Conservation (phyloP, 2,888 invertebrate genomes). For the Antitype chi region DNA sequence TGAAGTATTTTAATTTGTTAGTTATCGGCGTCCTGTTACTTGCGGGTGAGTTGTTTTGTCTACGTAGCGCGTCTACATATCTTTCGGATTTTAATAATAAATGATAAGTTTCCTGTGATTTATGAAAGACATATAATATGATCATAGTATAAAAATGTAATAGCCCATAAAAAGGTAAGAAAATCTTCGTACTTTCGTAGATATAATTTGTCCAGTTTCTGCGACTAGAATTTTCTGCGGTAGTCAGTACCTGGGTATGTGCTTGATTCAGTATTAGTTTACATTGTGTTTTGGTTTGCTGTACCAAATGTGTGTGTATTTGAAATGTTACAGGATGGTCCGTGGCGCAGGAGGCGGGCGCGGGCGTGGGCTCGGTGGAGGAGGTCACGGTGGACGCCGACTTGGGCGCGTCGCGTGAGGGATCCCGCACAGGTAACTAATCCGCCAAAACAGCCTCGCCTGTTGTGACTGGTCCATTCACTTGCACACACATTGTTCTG, state of each 20-base stretch:
- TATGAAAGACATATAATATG: conserved; percentile 30
- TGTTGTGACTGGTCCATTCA: not conserved
- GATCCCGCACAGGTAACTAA: conserved; percentile 95
- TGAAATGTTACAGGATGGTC: conserved; percentile 83
- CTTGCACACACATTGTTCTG: not conserved
- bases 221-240: conserved; percentile 50
- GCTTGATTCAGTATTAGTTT: not conserved
- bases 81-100: conserved; percentile 16
- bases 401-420: conserved; percentile 96
- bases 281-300: conserved; percentile 1
- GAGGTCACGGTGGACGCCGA: conserved; percentile 93
- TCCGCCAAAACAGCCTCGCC: no score
- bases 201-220: not conserved
- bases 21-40: conserved; percentile 82
- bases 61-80: conserved; percentile 61
- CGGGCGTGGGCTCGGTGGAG: conserved; percentile 86
- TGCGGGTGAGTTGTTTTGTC: conserved; percentile 81
- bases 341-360: conserved; percentile 81
- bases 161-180: not conserved
- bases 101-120: conserved; percentile 6
- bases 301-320: conserved; percentile 41
- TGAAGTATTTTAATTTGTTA: conserved; percentile 85
- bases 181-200: conserved; percentile 45
- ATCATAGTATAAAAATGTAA: not conserved
- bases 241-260: not conserved